These are phyloP conservation scores for Sphaerodactylus townsendi DNA, from an alignment of 2,113 vertebrate species.

Conservation along the genomic window DNA sequence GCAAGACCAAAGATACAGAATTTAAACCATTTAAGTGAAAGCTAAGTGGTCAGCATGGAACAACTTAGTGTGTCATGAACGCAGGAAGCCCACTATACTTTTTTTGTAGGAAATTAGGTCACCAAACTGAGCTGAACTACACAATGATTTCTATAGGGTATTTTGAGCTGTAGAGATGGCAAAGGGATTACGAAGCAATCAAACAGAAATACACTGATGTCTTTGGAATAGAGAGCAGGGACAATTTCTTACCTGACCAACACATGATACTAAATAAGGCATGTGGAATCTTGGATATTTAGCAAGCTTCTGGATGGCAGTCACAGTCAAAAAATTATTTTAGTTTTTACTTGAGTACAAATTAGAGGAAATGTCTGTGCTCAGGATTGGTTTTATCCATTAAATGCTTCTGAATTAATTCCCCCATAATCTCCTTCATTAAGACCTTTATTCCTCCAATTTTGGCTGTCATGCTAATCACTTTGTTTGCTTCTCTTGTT, in stretches of 20 bases:
- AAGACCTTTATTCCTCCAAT: slow-evolving; percentile 8
- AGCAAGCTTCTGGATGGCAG: slow-evolving; percentile 13
- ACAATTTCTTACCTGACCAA: background rate
- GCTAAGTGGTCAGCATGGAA: slow-evolving; percentile 31
- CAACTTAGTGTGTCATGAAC: slow-evolving; percentile 45
- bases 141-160: slow-evolving; percentile 24
- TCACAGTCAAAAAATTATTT: background rate
- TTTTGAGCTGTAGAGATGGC: slow-evolving; percentile 48
- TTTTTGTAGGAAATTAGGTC: slow-evolving; percentile 41
- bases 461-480: background rate
- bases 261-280: background rate
- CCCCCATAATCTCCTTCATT: slow-evolving; percentile 2
- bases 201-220: slow-evolving; percentile 15
- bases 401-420: slow-evolving; percentile 1
- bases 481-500: background rate
- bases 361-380: background rate
- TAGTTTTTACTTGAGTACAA: slow-evolving; percentile 6
- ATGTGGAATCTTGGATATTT: slow-evolving; percentile 12
- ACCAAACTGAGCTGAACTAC: slow-evolving; percentile 31
- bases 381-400: background rate
- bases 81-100: slow-evolving; percentile 33
- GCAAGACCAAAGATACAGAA: slow-evolving; percentile 53
- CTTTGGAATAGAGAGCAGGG: slow-evolving; percentile 14
- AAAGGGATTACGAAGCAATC: background rate
- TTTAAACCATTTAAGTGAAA: slow-evolving; percentile 49